Evolutionary conservation across 2,797 vertebrate genomes (phyloP).

Genomic region (Simalia tracyae): DNA sequence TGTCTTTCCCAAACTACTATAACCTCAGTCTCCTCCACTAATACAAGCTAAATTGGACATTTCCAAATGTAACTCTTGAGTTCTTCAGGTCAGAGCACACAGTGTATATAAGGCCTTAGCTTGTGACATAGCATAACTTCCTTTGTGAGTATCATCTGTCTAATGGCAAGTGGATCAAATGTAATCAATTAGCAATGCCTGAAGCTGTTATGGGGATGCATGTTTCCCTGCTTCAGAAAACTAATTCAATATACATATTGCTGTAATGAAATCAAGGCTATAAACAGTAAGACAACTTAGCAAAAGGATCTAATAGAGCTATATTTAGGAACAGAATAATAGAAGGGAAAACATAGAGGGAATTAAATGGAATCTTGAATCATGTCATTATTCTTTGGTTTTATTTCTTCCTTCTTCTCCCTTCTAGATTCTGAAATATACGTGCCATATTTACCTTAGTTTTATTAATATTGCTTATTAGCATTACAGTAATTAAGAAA

Average conservation of each 20-base stretch:
- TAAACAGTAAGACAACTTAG: conserved; percentile 4
- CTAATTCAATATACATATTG: not conserved
- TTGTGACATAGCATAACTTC: not conserved
- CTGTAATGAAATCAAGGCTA: conserved; percentile 2
- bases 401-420: not conserved
- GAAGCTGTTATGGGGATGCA: not conserved
- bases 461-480: not conserved
- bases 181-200: not conserved
- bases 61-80: not conserved
- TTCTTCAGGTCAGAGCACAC: not conserved
- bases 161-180: conserved; percentile 1
- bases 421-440: not conserved
- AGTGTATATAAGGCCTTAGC: not conserved
- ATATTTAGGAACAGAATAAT: not conserved
- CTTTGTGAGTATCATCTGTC: conserved; percentile 1
- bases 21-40: not conserved
- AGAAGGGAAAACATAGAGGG: not conserved
- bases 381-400: not conserved
- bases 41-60: not conserved
- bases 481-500: not conserved
- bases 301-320: not conserved
- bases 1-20: not conserved
- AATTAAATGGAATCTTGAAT: not conserved
- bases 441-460: not conserved
- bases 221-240: not conserved